Evolutionary conservation across 2,113 vertebrate species (phyloP).

Genomic region (Telmatochromis sp.): DNA sequence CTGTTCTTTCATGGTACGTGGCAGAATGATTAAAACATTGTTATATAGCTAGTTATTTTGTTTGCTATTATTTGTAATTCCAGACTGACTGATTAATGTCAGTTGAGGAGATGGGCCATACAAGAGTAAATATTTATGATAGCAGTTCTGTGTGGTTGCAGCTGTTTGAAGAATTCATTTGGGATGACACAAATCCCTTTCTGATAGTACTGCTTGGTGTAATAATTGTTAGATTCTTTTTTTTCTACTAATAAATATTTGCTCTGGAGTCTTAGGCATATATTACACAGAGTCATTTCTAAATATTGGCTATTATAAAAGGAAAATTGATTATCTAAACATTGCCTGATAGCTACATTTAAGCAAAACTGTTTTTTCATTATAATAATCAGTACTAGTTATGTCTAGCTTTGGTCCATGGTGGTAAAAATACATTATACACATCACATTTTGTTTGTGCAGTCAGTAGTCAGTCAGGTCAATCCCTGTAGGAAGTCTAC

Average conservation of each 20-base stretch:
- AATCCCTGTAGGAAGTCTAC: slow-evolving; percentile 31
- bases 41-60: not conserved
- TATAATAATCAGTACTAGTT: not conserved
- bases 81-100: not conserved
- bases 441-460: slow-evolving; percentile 19
- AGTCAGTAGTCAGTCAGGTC: slow-evolving; percentile 16
- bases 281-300: not conserved
- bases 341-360: not conserved
- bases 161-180: not conserved
- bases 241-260: not conserved
- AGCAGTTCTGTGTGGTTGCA: not conserved
- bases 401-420: not conserved
- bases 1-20: not conserved
- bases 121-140: not conserved
- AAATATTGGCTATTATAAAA: not conserved
- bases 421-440: slow-evolving; percentile 28
- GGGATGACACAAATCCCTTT: not conserved
- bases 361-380: not conserved
- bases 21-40: not conserved
- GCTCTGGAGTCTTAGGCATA: not conserved
- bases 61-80: not conserved
- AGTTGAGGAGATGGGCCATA: not conserved
- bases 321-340: not conserved
- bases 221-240: not conserved
- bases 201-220: not conserved